phyloP scores from a whole-genome alignment of 2,797 vertebrate genomes.

The Pseudochirops cupreus region DNA sequence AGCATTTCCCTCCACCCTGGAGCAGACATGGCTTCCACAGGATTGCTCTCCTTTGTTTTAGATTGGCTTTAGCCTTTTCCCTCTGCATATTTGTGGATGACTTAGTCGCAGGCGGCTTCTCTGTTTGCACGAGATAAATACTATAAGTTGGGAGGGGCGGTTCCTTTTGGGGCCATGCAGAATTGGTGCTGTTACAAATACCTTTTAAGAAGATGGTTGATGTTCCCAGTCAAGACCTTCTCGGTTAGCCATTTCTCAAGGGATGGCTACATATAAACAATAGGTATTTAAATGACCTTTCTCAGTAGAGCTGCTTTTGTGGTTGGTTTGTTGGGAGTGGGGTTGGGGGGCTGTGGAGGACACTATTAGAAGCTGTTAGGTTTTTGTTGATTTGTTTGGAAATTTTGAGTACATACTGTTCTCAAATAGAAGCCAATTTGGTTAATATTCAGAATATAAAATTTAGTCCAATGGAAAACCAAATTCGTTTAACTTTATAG shows the following conservation, averaged over 20 bases:
- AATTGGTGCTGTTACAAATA: slow-evolving; percentile 34
- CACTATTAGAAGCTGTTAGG: slow-evolving; percentile 51
- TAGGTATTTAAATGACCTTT: slow-evolving; percentile 39
- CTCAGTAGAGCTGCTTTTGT: slow-evolving; percentile 52
- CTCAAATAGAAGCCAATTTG: slow-evolving; percentile 16
- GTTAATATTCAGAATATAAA: slow-evolving; percentile 56
- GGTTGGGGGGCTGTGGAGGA: not conserved
- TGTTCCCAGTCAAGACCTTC: slow-evolving; percentile 35
- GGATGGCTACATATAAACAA: slow-evolving; percentile 36
- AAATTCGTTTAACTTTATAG: slow-evolving; percentile 41
- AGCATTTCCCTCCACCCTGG: not conserved
- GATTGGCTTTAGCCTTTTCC: slow-evolving; percentile 3
- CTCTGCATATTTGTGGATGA: slow-evolving; percentile 15
- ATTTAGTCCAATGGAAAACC: slow-evolving; percentile 42
- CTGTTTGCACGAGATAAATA: slow-evolving; percentile 70
- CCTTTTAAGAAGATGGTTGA: slow-evolving; percentile 30
- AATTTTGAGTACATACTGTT: slow-evolving; percentile 54
- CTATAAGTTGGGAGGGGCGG: slow-evolving; percentile 45
- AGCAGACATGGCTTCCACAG: not conserved
- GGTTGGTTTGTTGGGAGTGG: not conserved
- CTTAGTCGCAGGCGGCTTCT: slow-evolving; percentile 12
- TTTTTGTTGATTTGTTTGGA: slow-evolving; percentile 66
- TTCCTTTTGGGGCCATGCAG: slow-evolving; percentile 25
- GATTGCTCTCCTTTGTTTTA: slow-evolving; percentile 36
- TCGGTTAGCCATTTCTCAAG: slow-evolving; percentile 31